Percentiles rank a stretch among this genome's conserved stretches.
phyloP scores from a whole-genome alignment of 2,888 invertebrate genomes.

The Volucella zonaria region DNA sequence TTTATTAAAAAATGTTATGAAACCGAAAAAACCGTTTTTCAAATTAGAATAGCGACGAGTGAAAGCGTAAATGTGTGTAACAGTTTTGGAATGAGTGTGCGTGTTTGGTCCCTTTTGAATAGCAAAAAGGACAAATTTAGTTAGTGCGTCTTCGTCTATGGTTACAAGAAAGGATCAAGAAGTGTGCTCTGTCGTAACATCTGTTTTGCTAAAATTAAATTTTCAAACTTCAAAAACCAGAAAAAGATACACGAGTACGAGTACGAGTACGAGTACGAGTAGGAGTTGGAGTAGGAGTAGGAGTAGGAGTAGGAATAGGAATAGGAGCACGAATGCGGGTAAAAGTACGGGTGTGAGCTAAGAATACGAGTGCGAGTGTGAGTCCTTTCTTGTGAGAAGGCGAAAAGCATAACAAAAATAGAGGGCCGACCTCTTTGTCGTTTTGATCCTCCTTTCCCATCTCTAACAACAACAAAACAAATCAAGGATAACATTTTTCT shows the following conservation, averaged over 20 bases:
- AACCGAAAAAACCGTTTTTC: constrained; percentile 37
- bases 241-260: constrained; percentile 32
- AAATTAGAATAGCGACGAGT: constrained; percentile 42
- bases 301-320: too few species aligned
- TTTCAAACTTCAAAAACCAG: constrained; percentile 40
- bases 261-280: too few species aligned
- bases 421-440: constrained; percentile 14
- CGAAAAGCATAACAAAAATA: constrained; percentile 53
- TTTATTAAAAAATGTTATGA: constrained; percentile 47
- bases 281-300: too few species aligned
- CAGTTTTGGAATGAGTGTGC: constrained; percentile 33
- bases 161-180: constrained; percentile 32
- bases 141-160: constrained; percentile 9
- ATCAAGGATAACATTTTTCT: constrained; percentile 72
- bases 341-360: too few species aligned
- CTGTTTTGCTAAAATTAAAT: constrained; percentile 62
- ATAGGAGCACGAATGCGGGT: too few species aligned
- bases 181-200: constrained; percentile 61
- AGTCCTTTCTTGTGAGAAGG: constrained; percentile 22
- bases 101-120: constrained; percentile 37
- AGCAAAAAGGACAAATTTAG: constrained; percentile 44
- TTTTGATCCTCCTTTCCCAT: constrained; percentile 4
- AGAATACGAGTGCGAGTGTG: too few species aligned
- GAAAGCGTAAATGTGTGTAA: constrained; percentile 34
- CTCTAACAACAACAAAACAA: constrained; percentile 57